These are phyloP conservation scores for Aphyosemion australe DNA, from an alignment of 2,113 vertebrate genomes.

Conservation along the genomic window DNA sequence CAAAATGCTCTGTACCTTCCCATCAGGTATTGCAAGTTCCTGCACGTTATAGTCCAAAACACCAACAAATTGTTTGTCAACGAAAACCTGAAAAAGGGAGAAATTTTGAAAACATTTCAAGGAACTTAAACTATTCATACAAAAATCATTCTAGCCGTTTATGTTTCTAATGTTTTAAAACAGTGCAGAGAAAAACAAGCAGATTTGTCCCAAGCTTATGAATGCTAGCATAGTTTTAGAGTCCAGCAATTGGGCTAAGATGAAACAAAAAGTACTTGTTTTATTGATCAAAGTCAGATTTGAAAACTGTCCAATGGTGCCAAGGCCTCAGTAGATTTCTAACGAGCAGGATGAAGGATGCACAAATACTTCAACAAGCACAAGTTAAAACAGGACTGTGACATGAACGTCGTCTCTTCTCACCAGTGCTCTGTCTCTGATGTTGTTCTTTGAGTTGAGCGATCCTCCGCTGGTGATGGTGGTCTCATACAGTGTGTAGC, in stretches of 20 bases:
- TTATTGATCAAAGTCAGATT: too few species aligned
- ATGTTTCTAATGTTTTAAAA: background rate
- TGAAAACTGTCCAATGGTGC: too few species aligned
- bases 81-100: constrained; percentile 81
- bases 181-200: background rate
- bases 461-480: constrained; percentile 77
- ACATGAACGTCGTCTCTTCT: constrained; percentile 15
- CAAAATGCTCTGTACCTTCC: constrained; percentile 73
- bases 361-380: too few species aligned
- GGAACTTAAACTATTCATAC: background rate
- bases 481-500: constrained; percentile 87
- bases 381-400: background rate
- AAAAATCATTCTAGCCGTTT: background rate
- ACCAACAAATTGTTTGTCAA: constrained; percentile 82
- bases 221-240: too few species aligned
- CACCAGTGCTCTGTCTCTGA: constrained; percentile 89
- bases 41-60: constrained; percentile 82
- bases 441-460: constrained; percentile 76
- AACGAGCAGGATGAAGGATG: too few species aligned
- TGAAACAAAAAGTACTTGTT: too few species aligned
- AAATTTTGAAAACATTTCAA: background rate
- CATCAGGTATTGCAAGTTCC: constrained; percentile 78
- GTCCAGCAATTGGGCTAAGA: too few species aligned
- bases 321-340: too few species aligned
- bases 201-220: too few species aligned